Evolutionary conservation across 2,113 vertebrate genomes (phyloP).

Genomic region (Alces alces): DNA sequence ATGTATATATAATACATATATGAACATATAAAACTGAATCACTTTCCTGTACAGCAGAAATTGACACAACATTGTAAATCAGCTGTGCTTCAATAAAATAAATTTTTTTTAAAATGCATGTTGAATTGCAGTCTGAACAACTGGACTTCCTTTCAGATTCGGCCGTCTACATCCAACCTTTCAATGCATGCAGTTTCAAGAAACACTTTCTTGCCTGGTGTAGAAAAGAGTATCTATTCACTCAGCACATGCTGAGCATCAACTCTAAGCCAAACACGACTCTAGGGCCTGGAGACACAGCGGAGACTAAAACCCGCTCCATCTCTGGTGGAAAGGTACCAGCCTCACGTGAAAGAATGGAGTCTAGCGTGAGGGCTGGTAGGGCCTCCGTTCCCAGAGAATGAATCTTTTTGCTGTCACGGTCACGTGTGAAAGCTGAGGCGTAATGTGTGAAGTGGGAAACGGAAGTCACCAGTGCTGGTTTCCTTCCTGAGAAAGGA

Average conservation of each 20-base stretch:
- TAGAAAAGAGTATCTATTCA: not conserved
- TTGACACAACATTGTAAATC: not conserved
- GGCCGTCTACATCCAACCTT: not conserved
- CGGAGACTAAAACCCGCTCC: not conserved
- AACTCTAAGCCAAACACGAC: not conserved
- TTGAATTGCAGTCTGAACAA: not conserved
- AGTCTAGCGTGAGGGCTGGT: fast-evolving
- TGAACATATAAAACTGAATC: not conserved
- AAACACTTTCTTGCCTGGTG: not conserved
- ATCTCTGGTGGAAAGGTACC: not conserved
- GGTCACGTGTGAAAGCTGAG: not conserved
- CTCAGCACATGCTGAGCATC: not conserved
- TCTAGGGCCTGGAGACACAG: not conserved
- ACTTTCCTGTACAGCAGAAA: not conserved
- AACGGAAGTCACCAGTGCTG: fast-evolving
- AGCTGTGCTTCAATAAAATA: not conserved
- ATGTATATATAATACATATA: not conserved
- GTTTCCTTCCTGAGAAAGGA: not conserved
- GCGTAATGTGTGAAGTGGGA: not conserved
- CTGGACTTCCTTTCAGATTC: not conserved
- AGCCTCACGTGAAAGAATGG: fast-evolving
- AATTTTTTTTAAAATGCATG: not conserved
- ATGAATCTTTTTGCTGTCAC: not conserved
- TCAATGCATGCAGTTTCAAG: not conserved
- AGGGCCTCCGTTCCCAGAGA: not conserved